A percentile compares a stretch with the other conserved stretches of the same genome.
Evolutionary conservation across 1,140 invertebrate species (phyloP).

Genomic region (Coptotermes formosanus): DNA sequence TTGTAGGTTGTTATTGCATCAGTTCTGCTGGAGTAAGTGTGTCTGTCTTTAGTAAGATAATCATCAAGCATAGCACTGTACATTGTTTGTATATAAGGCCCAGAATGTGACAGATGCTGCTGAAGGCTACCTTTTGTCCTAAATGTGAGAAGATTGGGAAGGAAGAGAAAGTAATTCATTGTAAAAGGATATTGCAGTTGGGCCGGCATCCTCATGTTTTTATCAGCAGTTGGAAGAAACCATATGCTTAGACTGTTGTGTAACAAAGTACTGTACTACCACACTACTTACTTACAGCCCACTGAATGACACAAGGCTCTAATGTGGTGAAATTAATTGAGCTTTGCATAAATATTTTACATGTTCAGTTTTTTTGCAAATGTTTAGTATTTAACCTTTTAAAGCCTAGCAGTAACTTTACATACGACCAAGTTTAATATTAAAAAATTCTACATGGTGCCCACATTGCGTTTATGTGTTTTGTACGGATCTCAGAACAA

Average conservation of each 20-base stretch:
- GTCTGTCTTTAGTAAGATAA: background rate
- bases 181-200: constrained; percentile 16
- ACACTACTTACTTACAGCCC: background rate
- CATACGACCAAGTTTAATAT: too few relatives aligned
- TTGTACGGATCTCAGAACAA: too few relatives aligned
- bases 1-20: background rate
- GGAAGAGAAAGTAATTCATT: background rate
- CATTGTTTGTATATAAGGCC: background rate
- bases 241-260: background rate
- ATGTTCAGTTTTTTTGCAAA: too few relatives aligned
- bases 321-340: background rate
- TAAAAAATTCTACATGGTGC: too few relatives aligned
- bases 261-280: background rate
- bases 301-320: background rate
- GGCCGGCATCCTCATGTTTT: background rate
- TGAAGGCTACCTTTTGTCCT: background rate
- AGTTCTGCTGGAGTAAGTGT: background rate
- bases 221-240: background rate
- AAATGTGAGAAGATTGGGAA: background rate
- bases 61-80: background rate
- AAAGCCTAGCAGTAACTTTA: too few relatives aligned
- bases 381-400: too few relatives aligned
- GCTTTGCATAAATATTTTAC: too few relatives aligned
- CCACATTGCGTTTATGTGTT: too few relatives aligned
- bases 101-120: background rate